Base-by-base conservation (phyloP, 2,113 vertebrate species). In the Mormyrus lacerda region DNA sequence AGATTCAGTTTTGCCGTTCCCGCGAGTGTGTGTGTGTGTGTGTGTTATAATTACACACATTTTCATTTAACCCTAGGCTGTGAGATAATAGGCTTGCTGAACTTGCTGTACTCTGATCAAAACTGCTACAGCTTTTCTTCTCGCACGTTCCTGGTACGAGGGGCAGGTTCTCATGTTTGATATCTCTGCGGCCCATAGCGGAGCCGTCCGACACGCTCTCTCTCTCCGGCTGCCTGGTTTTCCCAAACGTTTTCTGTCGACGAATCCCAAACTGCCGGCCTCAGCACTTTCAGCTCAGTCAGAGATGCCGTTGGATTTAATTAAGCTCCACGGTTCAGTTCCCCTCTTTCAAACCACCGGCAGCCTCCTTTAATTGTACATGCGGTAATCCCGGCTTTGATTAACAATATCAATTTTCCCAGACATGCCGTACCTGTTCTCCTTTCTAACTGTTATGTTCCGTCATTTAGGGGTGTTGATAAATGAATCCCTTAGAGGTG, bases 301-400 rank as follows among this genome's bases (percentile, higher is more conserved):
- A 51, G 85, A 53, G 48, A 86, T 21, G 47, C 47, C 11, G 13
- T n/a, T 42, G n/a, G 87, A 65, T 87, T 87, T 87, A 87, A 61
- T 61, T 87, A 87, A 87, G 85, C 50, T 87, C 31, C 85, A 87
- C 31, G 85, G 48, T 87, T 87, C 87, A 61, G 21, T 65, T 87
- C 35, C 87, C 47, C 86, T 24, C 24, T 50, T 65, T 39, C 19
- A 24, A 58, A 31, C 35, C 55, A 39, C 21, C 53, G 55, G 19
- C 51, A 53, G 48, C 42, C 21, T 58, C 11, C 51, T 44, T 44
- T 87, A 87, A 65, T 87, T 61, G 87, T 87, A 65, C 39, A 42
- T 4, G 21, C 55, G 1, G 31, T 39, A 61, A 87, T 87, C 51
- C 87, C 58, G 6, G 48, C 50, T 87, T 55, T 87, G 87, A 87